These are phyloP conservation scores for Salvelinus namaycush DNA, from an alignment of 2,113 vertebrate genomes.

Conservation along the genomic window DNA sequence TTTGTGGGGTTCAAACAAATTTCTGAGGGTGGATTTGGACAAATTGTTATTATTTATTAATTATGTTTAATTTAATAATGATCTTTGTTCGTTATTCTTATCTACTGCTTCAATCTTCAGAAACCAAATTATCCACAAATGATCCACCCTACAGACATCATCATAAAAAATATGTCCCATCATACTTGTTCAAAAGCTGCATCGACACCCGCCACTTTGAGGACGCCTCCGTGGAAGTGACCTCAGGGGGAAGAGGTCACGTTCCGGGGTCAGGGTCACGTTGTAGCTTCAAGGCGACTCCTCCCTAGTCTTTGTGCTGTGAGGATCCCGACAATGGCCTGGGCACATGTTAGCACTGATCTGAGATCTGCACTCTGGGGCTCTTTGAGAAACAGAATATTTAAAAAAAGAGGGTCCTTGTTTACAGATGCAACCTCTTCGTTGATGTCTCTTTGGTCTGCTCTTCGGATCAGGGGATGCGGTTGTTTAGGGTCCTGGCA, in stretches of 20 bases:
- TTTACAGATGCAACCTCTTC: background rate
- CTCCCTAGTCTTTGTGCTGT: background rate
- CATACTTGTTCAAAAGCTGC: background rate
- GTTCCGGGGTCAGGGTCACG: constrained; percentile 31
- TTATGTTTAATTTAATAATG: background rate
- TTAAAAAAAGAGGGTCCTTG: background rate
- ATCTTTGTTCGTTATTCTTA: background rate
- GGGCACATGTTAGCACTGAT: background rate
- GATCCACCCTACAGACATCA: background rate
- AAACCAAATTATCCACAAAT: background rate
- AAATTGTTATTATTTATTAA: no score
- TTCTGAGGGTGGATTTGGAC: background rate
- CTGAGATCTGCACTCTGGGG: background rate
- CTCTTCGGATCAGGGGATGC: background rate
- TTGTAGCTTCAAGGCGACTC: constrained; percentile 33
- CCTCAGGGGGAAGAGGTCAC: constrained; percentile 24
- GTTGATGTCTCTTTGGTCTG: background rate
- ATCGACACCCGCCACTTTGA: constrained; percentile 17
- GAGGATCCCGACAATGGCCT: background rate
- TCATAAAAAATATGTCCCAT: background rate
- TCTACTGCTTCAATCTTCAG: background rate
- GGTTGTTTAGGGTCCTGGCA: background rate
- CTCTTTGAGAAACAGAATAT: background rate
- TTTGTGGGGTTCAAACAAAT: background rate
- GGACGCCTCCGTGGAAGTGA: constrained; percentile 30